Base-by-base conservation (phyloP, 1,140 invertebrate species). In the Arctopsyche grandis region DNA sequence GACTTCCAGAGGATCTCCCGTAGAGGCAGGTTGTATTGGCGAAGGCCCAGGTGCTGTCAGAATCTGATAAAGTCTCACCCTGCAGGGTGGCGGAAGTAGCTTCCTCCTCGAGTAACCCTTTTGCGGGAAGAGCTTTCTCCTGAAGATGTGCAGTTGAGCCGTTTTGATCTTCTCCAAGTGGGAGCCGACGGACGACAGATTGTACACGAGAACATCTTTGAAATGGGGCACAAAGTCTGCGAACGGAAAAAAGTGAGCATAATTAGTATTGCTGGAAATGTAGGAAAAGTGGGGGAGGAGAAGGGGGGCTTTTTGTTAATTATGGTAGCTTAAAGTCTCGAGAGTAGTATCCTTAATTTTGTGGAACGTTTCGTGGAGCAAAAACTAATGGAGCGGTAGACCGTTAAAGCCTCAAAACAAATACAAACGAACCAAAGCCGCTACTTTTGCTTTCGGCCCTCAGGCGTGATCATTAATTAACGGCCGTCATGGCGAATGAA, bases 161-260 rank as follows among this genome's bases (percentile, higher is more conserved):
- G 77, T 46, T 29, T 78, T 75, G 14, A 81, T 21, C 69, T 81
- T 81, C 19, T 81, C 80, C 5, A 19, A 52, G 21, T 52, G 48
- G 14, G 38, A 46, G 5, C 38, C 26, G 9, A 81, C 21, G 0
- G 71, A 58, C 12, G 77, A 73, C 69, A 81, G 14, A 58, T 81
- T 81, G 69, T 77, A 81, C 0, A 81, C 80, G 5, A 81, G 56
- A 12, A 81, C 58, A 63, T 81, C 80, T 58, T 81, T 81, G 38
- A 81, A 79, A 52, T 79, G 78, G 1, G 80, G 80, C 1, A 79
- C 74, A 74, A 81, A 81, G 77, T 81, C 80, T 81, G 78, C 9
- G 70, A 70, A 73, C 16, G 22, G 21, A 38, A 73, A 52, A 12
- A 16, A 5, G 16, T 52, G 16, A 52, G 16, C 48, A 52, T 52